phyloP scores from a whole-genome alignment of 2,113 vertebrate genomes.

The Melanerpes formicivorus region DNA sequence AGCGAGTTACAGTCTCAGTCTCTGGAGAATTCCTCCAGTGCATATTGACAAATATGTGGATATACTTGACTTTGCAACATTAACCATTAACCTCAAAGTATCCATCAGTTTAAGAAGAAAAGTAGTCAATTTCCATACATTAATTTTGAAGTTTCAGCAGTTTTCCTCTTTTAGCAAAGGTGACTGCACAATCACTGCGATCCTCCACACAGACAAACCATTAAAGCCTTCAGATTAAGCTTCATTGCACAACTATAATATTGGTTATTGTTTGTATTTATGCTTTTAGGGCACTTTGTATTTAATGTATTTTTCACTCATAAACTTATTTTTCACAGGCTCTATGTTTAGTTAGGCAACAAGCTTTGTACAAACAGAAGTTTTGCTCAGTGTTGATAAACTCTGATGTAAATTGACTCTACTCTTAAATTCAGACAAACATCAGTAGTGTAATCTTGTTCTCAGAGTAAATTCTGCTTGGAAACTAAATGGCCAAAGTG shows the following conservation, averaged over 20 bases:
- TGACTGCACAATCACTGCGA: neutral
- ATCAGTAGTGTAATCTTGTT: constrained; percentile 18
- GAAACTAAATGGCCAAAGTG: constrained; percentile 43
- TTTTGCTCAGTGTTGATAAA: neutral
- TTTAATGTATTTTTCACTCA: neutral
- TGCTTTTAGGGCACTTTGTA: neutral
- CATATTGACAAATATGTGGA: neutral
- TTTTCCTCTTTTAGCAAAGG: neutral
- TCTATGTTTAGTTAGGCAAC: neutral
- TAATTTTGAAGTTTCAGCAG: neutral
- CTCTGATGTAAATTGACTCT: neutral
- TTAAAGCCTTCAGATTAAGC: neutral
- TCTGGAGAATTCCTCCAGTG: neutral
- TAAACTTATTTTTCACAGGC: neutral
- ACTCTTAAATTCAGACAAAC: constrained; percentile 6
- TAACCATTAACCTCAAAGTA: neutral
- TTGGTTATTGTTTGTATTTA: neutral
- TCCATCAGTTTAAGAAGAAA: neutral
- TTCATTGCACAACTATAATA: neutral
- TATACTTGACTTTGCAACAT: neutral
- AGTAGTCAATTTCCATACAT: neutral
- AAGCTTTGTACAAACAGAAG: neutral
- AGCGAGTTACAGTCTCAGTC: neutral
- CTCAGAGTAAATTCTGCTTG: constrained; percentile 18
- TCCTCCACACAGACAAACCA: neutral